Conservation (phyloP, 2,797 vertebrate genomes). For the Oceanodroma leucorhoa region DNA sequence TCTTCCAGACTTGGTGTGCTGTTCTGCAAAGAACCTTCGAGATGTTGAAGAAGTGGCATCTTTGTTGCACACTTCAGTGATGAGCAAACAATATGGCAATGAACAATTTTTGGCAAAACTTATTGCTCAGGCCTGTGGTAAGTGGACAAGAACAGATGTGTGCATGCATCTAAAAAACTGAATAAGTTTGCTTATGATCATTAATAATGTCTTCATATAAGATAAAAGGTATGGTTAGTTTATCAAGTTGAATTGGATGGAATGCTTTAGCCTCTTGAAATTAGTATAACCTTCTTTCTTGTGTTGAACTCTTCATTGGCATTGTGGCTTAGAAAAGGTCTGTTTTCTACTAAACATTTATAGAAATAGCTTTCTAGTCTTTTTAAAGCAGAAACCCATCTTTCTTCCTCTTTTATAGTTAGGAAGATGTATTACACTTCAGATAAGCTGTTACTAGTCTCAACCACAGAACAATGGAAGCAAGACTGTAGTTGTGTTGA, state of each 20-base stretch:
- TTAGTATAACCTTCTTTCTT: not conserved
- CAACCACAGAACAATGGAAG: not conserved
- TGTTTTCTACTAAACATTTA: not conserved
- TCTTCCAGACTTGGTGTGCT: slow-evolving; percentile 89
- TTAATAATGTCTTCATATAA: not conserved
- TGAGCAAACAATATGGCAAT: slow-evolving; percentile 96
- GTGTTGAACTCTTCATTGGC: not conserved
- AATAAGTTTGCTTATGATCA: not conserved
- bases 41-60: slow-evolving; percentile 86
- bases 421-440: rapidly evolving
- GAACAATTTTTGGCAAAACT: slow-evolving; percentile 90
- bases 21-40: slow-evolving; percentile 88
- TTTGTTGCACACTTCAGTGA: slow-evolving; percentile 87
- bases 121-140: slow-evolving; percentile 94
- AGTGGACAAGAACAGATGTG: slow-evolving; percentile 49
- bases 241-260: not conserved
- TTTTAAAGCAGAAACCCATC: not conserved
- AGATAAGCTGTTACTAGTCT: not conserved
- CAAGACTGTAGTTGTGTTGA: not conserved
- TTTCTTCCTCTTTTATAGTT: not conserved
- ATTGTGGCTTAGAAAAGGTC: not conserved
- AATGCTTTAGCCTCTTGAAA: not conserved
- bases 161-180: not conserved
- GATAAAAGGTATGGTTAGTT: not conserved
- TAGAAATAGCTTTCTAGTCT: not conserved